Evolutionary conservation across 2,113 vertebrate genomes (phyloP).

Genomic region (Strigops habroptila): DNA sequence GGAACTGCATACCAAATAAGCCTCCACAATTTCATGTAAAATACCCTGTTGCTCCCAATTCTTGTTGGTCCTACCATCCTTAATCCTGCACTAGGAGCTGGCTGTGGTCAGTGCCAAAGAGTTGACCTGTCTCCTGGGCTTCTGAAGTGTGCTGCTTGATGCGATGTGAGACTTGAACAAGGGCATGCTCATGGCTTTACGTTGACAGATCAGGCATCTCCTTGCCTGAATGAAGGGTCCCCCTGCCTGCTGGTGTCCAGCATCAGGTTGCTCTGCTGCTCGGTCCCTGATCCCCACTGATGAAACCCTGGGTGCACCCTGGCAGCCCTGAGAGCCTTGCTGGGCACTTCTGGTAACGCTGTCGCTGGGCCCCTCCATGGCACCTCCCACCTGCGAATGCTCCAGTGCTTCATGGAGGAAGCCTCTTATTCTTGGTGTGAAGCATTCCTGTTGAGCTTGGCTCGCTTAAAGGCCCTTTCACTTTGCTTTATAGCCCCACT

Average conservation of each 20-base stretch:
- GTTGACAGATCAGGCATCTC: neutral
- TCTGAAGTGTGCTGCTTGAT: rapidly evolving
- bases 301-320: neutral
- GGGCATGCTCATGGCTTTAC: neutral
- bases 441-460: neutral
- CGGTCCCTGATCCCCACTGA: neutral
- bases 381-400: neutral
- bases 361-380: rapidly evolving
- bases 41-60: neutral
- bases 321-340: neutral
- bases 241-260: neutral
- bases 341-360: rapidly evolving
- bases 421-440: neutral
- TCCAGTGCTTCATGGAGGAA: neutral
- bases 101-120: neutral
- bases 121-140: neutral
- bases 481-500: neutral
- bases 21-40: neutral
- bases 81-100: neutral
- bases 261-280: neutral
- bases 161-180: rapidly evolving
- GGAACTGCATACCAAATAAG: neutral
- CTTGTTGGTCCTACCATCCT: neutral
- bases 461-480: rapidly evolving
- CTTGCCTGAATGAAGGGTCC: neutral